Percentiles rank a stretch among this genome's conserved stretches.
Evolutionary conservation across 2,797 vertebrate species (phyloP).

Genomic region (Brachyrhaphis roseni): DNA sequence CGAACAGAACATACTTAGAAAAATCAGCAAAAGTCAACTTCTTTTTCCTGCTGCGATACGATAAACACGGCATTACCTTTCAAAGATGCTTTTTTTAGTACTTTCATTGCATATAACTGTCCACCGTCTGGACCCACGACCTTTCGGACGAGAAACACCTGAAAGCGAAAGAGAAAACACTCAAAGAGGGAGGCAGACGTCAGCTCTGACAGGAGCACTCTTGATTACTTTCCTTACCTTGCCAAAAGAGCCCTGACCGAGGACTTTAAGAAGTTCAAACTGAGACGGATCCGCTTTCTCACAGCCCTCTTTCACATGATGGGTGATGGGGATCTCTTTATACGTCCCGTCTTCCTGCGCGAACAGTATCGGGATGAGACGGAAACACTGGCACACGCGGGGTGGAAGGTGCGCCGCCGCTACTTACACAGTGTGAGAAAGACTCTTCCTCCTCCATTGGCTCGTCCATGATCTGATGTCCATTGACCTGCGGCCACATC

Average conservation of each 20-base stretch:
- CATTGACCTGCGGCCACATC: constrained; percentile 87
- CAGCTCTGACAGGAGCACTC: background rate
- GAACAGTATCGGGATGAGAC: constrained; percentile 33
- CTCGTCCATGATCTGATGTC: constrained; percentile 94
- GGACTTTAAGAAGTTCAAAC: constrained; percentile 97
- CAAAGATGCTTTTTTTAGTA: constrained; percentile 97
- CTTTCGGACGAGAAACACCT: constrained; percentile 98
- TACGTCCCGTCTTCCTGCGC: constrained; percentile 90
- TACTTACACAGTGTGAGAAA: constrained; percentile 92
- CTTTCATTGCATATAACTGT: constrained; percentile 99
- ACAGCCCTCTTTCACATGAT: constrained; percentile 97
- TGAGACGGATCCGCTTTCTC: constrained; percentile 97
- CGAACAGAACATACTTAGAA: constrained; percentile 19
- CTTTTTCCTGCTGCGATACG: background rate
- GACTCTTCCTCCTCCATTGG: constrained; percentile 96
- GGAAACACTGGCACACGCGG: background rate
- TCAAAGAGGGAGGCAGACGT: background rate
- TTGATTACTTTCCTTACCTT: constrained; percentile 83
- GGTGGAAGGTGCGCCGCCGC: background rate
- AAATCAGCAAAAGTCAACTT: background rate
- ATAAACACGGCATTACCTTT: constrained; percentile 84
- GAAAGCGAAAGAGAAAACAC: constrained; percentile 21
- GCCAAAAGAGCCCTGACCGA: constrained; percentile 97
- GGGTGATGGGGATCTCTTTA: constrained; percentile 96
- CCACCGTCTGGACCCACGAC: constrained; percentile 93